Conservation (phyloP, 1,140 invertebrate genomes). For the Dendrolimus kikuchii region DNA sequence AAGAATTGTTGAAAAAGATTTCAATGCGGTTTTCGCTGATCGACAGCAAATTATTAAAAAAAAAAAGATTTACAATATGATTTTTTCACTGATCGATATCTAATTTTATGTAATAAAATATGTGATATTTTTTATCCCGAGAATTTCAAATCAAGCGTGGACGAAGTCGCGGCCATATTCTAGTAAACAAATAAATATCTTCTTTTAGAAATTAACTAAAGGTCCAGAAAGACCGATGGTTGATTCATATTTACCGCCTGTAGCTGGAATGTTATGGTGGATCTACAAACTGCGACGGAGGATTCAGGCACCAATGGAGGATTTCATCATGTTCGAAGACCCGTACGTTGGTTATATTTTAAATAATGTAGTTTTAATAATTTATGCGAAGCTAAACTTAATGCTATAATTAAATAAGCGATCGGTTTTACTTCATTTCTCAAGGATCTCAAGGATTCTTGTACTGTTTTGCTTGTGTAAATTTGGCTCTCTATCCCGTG, state of each 20-base stretch:
- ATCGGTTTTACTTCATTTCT: no score
- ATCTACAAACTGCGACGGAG: slow-evolving; percentile 78
- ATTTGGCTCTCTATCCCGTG: no score
- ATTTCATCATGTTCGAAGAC: slow-evolving; percentile 72
- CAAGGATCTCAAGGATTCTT: no score
- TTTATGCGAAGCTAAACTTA: neutral
- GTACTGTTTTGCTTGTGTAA: no score
- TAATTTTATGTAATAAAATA: no score
- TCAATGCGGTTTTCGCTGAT: neutral
- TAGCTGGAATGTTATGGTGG: slow-evolving; percentile 82
- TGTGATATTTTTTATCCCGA: no score
- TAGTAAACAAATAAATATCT: slow-evolving; percentile 4
- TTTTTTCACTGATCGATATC: no score
- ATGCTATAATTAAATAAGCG: neutral
- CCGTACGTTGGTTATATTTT: slow-evolving; percentile 42
- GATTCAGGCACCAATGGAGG: slow-evolving; percentile 75
- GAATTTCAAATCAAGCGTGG: no score
- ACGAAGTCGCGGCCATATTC: no score
- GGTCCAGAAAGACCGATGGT: slow-evolving; percentile 69
- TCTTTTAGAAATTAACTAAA: slow-evolving; percentile 46
- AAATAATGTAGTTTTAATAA: neutral
- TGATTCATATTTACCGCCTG: slow-evolving; percentile 81
- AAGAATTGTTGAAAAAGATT: neutral
- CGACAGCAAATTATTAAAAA: no score
- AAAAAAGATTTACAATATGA: no score